Conservation (phyloP, 2,797 vertebrate genomes). For the Acanthurus tractus region DNA sequence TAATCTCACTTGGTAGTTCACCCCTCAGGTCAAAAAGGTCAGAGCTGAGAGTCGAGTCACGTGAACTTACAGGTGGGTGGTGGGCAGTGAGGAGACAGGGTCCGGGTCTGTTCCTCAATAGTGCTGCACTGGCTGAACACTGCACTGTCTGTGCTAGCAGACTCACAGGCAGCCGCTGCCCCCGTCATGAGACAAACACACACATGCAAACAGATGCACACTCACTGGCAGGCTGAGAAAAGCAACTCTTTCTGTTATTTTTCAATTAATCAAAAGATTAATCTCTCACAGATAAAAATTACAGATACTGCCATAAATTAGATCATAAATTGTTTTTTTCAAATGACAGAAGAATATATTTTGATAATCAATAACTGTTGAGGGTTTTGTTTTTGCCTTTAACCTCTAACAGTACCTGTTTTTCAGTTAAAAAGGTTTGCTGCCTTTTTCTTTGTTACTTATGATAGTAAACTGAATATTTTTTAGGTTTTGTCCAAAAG, state of each 20-base stretch:
- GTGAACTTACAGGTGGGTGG: conserved; percentile 73
- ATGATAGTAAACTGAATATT: too few species aligned
- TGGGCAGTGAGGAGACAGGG: conserved; percentile 69
- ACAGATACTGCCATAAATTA: background rate
- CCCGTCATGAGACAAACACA: conserved; percentile 45
- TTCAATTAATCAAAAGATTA: background rate
- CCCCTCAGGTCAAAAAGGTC: conserved; percentile 23
- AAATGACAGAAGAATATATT: too few species aligned
- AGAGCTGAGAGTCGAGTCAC: conserved; percentile 38
- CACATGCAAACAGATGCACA: conserved; percentile 24
- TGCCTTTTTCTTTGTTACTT: too few species aligned
- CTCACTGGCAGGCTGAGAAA: conserved; percentile 14
- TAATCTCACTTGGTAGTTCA: too few species aligned
- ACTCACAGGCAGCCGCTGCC: conserved; percentile 63
- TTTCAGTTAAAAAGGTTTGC: too few species aligned
- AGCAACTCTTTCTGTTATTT: background rate
- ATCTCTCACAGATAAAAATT: too few species aligned
- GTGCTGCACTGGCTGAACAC: conserved; percentile 89
- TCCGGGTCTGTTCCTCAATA: conserved; percentile 71
- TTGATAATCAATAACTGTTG: too few species aligned
- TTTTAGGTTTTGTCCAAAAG: too few species aligned
- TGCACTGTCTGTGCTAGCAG: conserved; percentile 73
- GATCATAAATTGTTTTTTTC: background rate
- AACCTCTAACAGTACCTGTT: too few species aligned
- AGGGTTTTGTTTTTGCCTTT: too few species aligned